A percentile compares a stretch with the other conserved stretches of the same genome.
Conservation (phyloP, 2,797 vertebrate species). For the Babyrousa celebensis region DNA sequence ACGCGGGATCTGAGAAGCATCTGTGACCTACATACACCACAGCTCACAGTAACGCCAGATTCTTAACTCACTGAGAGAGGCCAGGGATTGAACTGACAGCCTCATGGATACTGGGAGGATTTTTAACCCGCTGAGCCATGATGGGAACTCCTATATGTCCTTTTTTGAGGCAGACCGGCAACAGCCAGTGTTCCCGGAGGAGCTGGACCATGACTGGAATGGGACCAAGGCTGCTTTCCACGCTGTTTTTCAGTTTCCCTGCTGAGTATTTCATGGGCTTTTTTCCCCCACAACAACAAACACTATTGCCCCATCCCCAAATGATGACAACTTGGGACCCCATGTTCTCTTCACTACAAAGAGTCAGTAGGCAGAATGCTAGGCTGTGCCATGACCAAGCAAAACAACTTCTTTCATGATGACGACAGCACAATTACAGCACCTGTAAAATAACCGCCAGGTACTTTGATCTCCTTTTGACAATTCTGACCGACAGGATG, state of each 20-base stretch:
- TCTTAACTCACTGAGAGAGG: too few relatives aligned
- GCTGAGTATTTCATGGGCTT: slow-evolving; percentile 32
- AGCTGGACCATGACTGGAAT: neutral
- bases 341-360: slow-evolving; percentile 81
- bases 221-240: neutral
- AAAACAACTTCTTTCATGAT: slow-evolving; percentile 74
- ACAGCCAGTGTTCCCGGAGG: neutral
- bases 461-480: slow-evolving; percentile 80
- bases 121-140: too few relatives aligned
- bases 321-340: slow-evolving; percentile 70
- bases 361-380: slow-evolving; percentile 39
- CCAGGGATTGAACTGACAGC: too few relatives aligned
- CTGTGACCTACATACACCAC: too few relatives aligned
- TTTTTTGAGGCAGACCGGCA: neutral
- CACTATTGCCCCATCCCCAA: slow-evolving; percentile 1
- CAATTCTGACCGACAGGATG: slow-evolving; percentile 70
- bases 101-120: too few relatives aligned
- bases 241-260: slow-evolving; percentile 64
- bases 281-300: slow-evolving; percentile 67
- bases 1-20: too few relatives aligned
- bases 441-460: slow-evolving; percentile 71
- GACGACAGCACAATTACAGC: slow-evolving; percentile 75
- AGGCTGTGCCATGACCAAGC: slow-evolving; percentile 39
- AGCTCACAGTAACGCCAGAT: too few relatives aligned
- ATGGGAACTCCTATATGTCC: neutral